Evolutionary conservation across 2,888 invertebrate species (phyloP).

Genomic region (Ecliptopera silaceata): DNA sequence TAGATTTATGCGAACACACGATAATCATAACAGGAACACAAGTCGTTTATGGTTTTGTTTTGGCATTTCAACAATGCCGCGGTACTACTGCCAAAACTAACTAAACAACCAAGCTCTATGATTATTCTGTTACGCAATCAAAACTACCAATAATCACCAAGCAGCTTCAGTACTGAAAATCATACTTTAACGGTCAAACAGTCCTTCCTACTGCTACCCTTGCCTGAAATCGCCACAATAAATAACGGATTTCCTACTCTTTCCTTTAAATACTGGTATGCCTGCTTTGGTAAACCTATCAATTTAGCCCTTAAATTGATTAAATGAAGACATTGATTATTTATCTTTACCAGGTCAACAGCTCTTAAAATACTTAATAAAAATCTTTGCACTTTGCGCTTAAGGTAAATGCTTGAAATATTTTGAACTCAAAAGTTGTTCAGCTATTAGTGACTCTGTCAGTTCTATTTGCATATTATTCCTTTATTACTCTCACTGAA

Average conservation of each 20-base stretch:
- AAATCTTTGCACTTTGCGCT: too few relatives aligned
- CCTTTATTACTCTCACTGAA: conserved; percentile 71
- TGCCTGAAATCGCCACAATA: too few relatives aligned
- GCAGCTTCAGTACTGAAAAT: background rate
- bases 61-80: conserved; percentile 50
- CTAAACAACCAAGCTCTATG: conserved; percentile 4
- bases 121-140: background rate
- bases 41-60: conserved; percentile 50
- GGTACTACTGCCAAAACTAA: conserved; percentile 20
- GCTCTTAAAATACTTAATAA: too few relatives aligned
- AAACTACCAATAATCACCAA: background rate
- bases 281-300: too few relatives aligned
- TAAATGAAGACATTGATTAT: too few relatives aligned
- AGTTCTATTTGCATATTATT: conserved; percentile 73
- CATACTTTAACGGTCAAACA: too few relatives aligned
- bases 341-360: too few relatives aligned
- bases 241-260: too few relatives aligned
- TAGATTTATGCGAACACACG: conserved; percentile 42
- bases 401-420: background rate
- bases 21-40: conserved; percentile 55
- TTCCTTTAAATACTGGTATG: too few relatives aligned
- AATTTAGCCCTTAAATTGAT: too few relatives aligned
- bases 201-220: too few relatives aligned
- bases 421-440: conserved; percentile 4
- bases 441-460: background rate